Base-by-base conservation (phyloP, 2,888 invertebrate species). In the Argyra leucocephala region DNA sequence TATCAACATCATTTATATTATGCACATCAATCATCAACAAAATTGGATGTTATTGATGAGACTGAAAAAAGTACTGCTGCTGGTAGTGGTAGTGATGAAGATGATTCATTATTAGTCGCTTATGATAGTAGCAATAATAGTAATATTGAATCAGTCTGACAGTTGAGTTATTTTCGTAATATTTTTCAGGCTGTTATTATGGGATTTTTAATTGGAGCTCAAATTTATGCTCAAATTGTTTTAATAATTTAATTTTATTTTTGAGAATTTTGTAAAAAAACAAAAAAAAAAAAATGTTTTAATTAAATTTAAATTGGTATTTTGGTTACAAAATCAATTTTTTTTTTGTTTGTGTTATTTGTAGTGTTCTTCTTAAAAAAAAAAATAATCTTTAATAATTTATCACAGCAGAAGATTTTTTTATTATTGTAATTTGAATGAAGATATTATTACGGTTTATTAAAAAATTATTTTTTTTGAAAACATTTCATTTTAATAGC, bases 101-200 rank as follows among this genome's bases (percentile, higher is more conserved):
- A 80, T 67, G 80, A 80, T 67, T 80, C 80, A 0, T 71, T 80
- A 68, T 69, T 80, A 67, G 80, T 80, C 66, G 78, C 78, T 48
- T 80, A 78, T 69, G 78, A 80, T 67, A 79, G 77, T 71, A 59
- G 48, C 15, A 48, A n/a, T 48, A 48, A 48, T 48, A 75, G 76
- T 70, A 76, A 78, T 67, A 71, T 79, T 72, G 75, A 75, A 74
- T 79, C 80, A 69, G 78, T 80, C 76, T 80, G 80, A 80, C 79
- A 78, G 74, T 76, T 76, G 76, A 74, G 76, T 76, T 74, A 75
- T 71, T 71, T 76, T 74, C 74, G 77, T 73, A 75, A 76, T 74
- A 73, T 74, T 73, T 72, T 78, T 66, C 78, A 78, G 69, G 71
- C 74, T 62, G 69, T 75, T 70, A 73, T 78, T 65, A 78, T 79